Base-by-base conservation (phyloP, 2,797 vertebrate genomes). In the Eulemur albifrons region DNA sequence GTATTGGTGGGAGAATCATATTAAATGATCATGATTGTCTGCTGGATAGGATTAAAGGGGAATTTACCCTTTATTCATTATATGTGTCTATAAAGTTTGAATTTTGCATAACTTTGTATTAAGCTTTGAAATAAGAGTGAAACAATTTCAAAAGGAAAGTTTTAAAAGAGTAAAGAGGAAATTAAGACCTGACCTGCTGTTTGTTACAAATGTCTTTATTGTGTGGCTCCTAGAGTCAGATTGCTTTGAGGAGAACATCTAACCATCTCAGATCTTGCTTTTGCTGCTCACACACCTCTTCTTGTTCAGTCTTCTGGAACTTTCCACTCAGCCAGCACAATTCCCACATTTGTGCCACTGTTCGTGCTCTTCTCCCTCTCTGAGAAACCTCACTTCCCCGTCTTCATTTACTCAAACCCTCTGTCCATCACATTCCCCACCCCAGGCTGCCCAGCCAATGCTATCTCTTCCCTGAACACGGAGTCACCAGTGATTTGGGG, bases 401-500 rank as follows among this genome's bases (percentile, higher is more conserved):
- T 27, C 27, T 13, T 81, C 15, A 3, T 23, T 43, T 30, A 38
- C 23, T 57, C 70, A 69, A 4, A 63, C 23, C 63, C 21, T 4
- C 50, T 14, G 2, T 30, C 32, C n/a, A 25, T 75, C 75, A 84
- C 11, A 0, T 40, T 14, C 32, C 38, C 54, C 38, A 43, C 23
- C 25, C 18, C 15, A 1, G 30, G 10, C 7, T 43, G 45, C 20
- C 61, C 13, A 61, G 11, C 6, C 15, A n/a, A 8, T 21, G 13
- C 48, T 11, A 0, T 54, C 73, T 72, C 69, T 84, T 72, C 13
- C 40, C 2, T 61, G 27, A 88, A 72, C 32, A 5, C 30, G 0
- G 8, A 50, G 67, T 5, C 0, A 7, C 69, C 4, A 1, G 27
- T 17, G 27, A 45, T 4, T 43, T 30, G 21, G 38, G 32, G 4